A percentile compares a stretch with the other conserved stretches of the same genome.
Conservation (phyloP, 2,888 invertebrate species). For the Oithona nana region DNA sequence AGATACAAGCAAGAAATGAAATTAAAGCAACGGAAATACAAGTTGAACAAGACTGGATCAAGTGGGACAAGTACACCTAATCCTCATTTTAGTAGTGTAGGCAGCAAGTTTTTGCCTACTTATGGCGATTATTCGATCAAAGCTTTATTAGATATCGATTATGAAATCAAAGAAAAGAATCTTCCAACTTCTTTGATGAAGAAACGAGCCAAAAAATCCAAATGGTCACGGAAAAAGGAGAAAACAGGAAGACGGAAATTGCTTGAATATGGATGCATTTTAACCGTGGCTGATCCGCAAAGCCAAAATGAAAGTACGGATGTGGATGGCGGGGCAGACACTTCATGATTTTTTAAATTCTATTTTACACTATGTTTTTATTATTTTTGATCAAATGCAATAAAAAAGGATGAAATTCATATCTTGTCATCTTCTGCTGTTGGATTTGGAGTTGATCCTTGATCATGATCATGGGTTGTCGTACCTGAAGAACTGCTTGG, state of each 20-base stretch:
- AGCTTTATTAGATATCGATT: background rate
- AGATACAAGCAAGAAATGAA: constrained; percentile 7
- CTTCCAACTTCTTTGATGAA: background rate
- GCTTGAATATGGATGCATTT: constrained; percentile 14
- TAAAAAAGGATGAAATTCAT: background rate
- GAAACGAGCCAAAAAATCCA: constrained; percentile 5
- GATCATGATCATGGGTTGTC: too few relatives aligned
- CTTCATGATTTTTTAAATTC: background rate
- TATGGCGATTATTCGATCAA: constrained; percentile 2
- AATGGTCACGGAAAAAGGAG: constrained; percentile 14
- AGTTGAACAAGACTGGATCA: background rate
- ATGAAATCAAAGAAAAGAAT: background rate
- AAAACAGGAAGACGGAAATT: constrained; percentile 15
- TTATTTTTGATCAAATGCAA: background rate
- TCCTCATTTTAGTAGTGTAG: background rate
- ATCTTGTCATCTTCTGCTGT: background rate
- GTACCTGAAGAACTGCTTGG: too few relatives aligned
- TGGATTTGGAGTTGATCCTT: too few relatives aligned
- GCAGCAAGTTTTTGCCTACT: background rate
- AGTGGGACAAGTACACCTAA: background rate
- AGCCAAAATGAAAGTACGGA: constrained; percentile 5
- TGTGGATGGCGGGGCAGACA: background rate
- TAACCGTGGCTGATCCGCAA: constrained; percentile 8
- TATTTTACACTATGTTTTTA: background rate
- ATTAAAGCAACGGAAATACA: background rate